These are phyloP conservation scores for Lasioglossum lativentre DNA, from an alignment of 2,888 invertebrate genomes.

Conservation along the genomic window DNA sequence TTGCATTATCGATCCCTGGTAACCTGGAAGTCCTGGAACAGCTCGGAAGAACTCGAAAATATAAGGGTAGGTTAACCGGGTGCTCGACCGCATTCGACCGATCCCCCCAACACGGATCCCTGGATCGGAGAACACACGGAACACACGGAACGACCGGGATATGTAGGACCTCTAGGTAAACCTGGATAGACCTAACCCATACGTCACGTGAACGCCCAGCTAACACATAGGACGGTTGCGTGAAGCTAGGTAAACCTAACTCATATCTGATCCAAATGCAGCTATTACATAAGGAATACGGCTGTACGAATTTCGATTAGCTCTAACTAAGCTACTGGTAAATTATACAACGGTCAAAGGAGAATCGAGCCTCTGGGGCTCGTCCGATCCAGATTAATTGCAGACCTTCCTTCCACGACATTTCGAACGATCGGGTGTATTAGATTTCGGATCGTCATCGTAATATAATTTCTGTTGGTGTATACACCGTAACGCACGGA, in stretches of 20 bases:
- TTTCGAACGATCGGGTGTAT: background rate
- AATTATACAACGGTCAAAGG: background rate
- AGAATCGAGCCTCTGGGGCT: background rate
- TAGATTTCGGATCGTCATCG: background rate
- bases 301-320: background rate
- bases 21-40: background rate
- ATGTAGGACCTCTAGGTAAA: constrained; percentile 53
- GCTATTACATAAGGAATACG: constrained; percentile 9
- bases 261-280: constrained; percentile 49
- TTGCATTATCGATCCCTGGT: constrained; percentile 22
- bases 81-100: constrained; percentile 26
- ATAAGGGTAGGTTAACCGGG: constrained; percentile 36
- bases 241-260: constrained; percentile 47
- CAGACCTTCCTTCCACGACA: background rate
- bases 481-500: no score
- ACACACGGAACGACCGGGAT: constrained; percentile 30
- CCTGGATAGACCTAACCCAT: constrained; percentile 46
- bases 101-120: constrained; percentile 29
- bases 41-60: constrained; percentile 28
- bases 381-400: background rate
- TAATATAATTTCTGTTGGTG: background rate
- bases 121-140: constrained; percentile 31
- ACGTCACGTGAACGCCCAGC: constrained; percentile 40
- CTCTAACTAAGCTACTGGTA: background rate
- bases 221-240: constrained; percentile 28